A percentile compares a stretch with the other conserved stretches of the same genome.
Evolutionary conservation across 1,140 invertebrate genomes (phyloP).

Genomic region (Leucophenga varia): DNA sequence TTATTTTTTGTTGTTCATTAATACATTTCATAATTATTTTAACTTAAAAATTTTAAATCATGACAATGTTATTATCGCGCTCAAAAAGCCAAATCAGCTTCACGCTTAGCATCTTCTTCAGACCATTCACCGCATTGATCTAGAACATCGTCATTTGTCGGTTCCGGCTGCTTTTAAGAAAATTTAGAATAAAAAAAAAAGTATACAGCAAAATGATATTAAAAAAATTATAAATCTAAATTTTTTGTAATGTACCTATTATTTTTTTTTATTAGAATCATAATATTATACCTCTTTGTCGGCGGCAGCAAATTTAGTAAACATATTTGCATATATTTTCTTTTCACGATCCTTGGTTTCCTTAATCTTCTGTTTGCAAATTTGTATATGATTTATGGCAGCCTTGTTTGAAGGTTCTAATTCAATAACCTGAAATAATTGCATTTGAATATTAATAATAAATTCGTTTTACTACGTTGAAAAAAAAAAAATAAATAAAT

Average conservation of each 20-base stretch:
- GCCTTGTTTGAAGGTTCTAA: constrained; percentile 72
- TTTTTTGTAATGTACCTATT: neutral
- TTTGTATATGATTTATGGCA: constrained; percentile 73
- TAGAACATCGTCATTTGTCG: constrained; percentile 68
- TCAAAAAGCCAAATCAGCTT: constrained; percentile 48
- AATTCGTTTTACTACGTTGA: neutral
- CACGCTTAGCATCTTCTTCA: constrained; percentile 60
- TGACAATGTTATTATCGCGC: constrained; percentile 50
- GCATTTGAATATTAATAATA: too few relatives aligned
- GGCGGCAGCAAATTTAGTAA: constrained; percentile 81
- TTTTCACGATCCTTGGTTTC: constrained; percentile 80
- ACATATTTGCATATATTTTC: constrained; percentile 92
- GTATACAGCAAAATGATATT: neutral
- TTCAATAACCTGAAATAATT: constrained; percentile 55
- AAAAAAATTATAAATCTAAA: neutral
- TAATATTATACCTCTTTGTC: constrained; percentile 71
- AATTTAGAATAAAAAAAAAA: constrained; percentile 3
- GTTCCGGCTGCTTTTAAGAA: neutral
- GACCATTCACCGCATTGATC: constrained; percentile 69
- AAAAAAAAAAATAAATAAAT: neutral
- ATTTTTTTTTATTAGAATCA: neutral
- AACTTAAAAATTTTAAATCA: constrained; percentile 46
- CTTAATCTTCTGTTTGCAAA: constrained; percentile 75
- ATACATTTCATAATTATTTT: too few relatives aligned
- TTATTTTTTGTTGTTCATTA: too few relatives aligned